Conservation (phyloP, 2,888 invertebrate genomes). For the Dioctria rufipes region DNA sequence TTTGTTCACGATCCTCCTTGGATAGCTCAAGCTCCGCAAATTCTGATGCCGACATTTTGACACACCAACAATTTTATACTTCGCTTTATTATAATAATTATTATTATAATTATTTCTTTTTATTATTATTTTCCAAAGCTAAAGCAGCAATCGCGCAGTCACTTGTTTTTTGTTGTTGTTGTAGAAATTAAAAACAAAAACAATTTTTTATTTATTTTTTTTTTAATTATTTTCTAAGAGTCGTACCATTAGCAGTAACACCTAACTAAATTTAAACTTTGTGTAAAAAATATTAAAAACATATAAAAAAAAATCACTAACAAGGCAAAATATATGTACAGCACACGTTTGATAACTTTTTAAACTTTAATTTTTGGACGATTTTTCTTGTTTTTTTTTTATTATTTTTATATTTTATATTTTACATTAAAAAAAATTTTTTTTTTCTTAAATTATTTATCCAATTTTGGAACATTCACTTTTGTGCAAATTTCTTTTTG, state of each 20-base stretch:
- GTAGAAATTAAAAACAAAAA: not conserved
- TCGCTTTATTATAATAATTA: conserved; percentile 22
- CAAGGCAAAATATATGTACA: conserved; percentile 33
- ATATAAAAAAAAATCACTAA: conserved; percentile 35
- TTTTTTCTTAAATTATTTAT: not conserved
- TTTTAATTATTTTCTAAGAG: too few species aligned
- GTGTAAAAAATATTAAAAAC: conserved; percentile 16
- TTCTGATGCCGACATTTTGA: conserved; percentile 71
- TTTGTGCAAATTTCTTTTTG: not conserved
- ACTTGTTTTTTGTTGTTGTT: not conserved
- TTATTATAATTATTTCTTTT: not conserved
- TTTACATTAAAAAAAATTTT: too few species aligned
- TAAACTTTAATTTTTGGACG: not conserved
- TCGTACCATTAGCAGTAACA: not conserved
- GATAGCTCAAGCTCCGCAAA: conserved; percentile 80
- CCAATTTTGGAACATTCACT: conserved; percentile 16
- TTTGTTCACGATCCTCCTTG: conserved; percentile 82
- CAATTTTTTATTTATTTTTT: not conserved
- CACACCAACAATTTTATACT: conserved; percentile 7
- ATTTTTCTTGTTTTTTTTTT: not conserved
- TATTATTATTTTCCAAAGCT: not conserved
- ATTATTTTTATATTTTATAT: not conserved
- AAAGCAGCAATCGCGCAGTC: not conserved
- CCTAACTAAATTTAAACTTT: conserved; percentile 18
- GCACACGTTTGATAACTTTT: conserved; percentile 23